Base-by-base conservation (phyloP, 2,113 vertebrate genomes). In the Mobula hypostoma region DNA sequence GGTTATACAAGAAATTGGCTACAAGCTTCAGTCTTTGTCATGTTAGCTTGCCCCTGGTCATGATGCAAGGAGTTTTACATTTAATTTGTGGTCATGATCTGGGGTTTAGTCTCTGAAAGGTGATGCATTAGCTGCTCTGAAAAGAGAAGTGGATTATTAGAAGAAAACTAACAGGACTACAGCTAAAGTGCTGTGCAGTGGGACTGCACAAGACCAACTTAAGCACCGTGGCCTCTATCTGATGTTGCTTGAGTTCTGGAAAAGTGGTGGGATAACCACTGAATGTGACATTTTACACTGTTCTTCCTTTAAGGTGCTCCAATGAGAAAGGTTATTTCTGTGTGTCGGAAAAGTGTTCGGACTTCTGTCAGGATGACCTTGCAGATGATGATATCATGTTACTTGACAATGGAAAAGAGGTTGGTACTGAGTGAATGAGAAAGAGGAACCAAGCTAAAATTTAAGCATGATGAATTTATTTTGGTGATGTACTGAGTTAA, bases 311-410 rank as follows among this genome's bases (percentile, higher is more conserved):
- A 96, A 99, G 99, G 95, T 99, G 99, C 95, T 99, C 99, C 61
- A 99, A 99, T 0, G 98, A 99, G 96, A 99, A 99, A 94, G 99
- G 99, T 8, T 99, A 99, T 95, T 99, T 99, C 88, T 97, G 98
- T 0, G 98, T 99, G 94, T 99, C 99, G 0, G 99, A 99, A 94
- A 99, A 99, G 92, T 99, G 99, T 96, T 99, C 98, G 0, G 99
- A 99, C 95, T 99, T 99, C 95, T 99, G 99, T 96, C 99, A 99
- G 95, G 99, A 99, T 56, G 99, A 99, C 95, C 95, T 99, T 94
- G 99, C 99, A 0, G 98, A 99, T 0, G 99, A 99, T 0, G 99
- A 99, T 95, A 99, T 99, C 96, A 99, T 99, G 99, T 94, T 99
- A 90, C 95, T 99, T 77, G 99, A 99, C 96, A 99, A 99, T 0